Conservation (phyloP, 2,888 invertebrate species). For the Scaptodrosophila latifasciaeformis region DNA sequence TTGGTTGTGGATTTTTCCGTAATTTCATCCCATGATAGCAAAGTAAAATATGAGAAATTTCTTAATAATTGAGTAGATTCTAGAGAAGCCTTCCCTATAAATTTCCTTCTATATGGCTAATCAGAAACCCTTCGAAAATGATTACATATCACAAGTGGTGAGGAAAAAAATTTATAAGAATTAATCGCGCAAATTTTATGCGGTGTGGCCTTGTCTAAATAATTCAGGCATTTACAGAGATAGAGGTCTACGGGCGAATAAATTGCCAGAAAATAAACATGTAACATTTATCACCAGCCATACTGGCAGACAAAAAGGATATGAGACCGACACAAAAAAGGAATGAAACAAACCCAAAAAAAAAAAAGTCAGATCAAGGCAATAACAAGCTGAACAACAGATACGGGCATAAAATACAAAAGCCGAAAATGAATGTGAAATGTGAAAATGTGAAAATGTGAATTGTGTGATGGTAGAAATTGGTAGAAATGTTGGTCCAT, state of each 20-base stretch:
- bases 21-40: no score
- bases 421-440: constrained; percentile 49
- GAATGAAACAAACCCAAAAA: constrained; percentile 7
- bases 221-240: no score
- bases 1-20: no score
- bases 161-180: neutral
- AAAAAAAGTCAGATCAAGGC: constrained; percentile 33
- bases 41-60: no score
- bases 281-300: no score
- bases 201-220: no score
- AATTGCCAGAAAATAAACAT: no score
- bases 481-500: constrained; percentile 5
- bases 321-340: constrained; percentile 28
- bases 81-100: constrained; percentile 46
- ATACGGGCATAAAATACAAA: constrained; percentile 49
- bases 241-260: no score
- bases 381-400: constrained; percentile 40
- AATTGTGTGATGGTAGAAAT: constrained; percentile 10
- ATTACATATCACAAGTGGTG: no score
- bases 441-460: no score
- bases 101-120: constrained; percentile 3
- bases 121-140: no score
- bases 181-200: neutral
- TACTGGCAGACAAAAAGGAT: neutral
- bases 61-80: no score